A percentile compares a stretch with the other conserved stretches of the same genome.
Conservation (phyloP, 2,888 invertebrate genomes). For the Agapostemon virescens region DNA sequence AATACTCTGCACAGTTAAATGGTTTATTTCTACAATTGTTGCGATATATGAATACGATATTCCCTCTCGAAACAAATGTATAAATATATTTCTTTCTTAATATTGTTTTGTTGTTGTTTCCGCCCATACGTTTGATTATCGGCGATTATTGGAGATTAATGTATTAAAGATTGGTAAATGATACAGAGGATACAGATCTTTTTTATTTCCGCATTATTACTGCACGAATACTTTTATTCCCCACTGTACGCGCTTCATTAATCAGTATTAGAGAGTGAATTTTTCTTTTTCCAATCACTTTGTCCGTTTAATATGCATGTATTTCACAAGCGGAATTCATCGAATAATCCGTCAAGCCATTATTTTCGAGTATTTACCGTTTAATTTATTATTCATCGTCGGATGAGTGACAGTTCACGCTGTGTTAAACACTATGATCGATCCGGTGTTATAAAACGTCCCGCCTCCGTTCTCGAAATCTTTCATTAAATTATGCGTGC, state of each 20-base stretch:
- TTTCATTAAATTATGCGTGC: neutral
- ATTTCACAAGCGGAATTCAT: neutral
- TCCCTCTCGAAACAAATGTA: too few species aligned
- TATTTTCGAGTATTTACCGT: conserved; percentile 9
- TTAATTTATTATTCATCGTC: conserved; percentile 1
- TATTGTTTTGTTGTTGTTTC: too few species aligned
- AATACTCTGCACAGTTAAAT: too few species aligned
- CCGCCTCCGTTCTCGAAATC: neutral
- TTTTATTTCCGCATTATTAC: neutral
- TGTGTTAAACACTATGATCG: neutral
- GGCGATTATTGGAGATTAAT: too few species aligned
- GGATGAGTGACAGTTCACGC: neutral
- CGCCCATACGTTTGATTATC: too few species aligned
- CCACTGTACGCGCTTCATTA: neutral
- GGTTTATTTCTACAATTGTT: too few species aligned
- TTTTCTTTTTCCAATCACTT: neutral
- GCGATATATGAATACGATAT: too few species aligned
- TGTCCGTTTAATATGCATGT: neutral
- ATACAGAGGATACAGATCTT: neutral
- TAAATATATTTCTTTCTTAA: too few species aligned
- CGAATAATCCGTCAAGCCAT: conserved; percentile 7
- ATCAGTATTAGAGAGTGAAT: neutral
- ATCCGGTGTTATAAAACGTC: neutral
- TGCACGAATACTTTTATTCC: neutral
- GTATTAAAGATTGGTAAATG: too few species aligned